phyloP scores from a whole-genome alignment of 2,888 invertebrate species.

The Ecliptopera silaceata region DNA sequence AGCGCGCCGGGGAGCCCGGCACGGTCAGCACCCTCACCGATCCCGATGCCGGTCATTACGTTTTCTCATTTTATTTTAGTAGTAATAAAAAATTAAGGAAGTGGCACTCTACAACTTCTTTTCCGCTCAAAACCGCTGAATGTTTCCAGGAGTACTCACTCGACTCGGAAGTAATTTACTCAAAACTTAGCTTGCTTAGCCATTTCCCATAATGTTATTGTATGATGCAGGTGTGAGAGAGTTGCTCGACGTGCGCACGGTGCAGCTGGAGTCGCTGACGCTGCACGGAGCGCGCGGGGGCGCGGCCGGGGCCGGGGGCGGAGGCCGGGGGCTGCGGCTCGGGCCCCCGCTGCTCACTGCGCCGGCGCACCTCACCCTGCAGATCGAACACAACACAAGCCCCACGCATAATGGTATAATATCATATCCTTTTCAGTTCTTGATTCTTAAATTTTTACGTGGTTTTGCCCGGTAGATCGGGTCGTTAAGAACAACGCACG shows the following conservation, averaged over 20 bases:
- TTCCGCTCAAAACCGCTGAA: no score
- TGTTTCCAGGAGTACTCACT: no score
- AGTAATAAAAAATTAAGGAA: no score
- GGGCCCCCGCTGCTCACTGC: slow-evolving; percentile 90
- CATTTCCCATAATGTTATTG: slow-evolving; percentile 24
- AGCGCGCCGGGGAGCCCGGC: slow-evolving; percentile 81
- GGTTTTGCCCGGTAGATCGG: no score
- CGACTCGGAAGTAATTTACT: no score
- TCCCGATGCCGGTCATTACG: slow-evolving; percentile 52
- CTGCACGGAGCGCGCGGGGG: slow-evolving; percentile 85
- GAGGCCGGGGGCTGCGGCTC: slow-evolving; percentile 76
- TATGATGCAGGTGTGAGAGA: slow-evolving; percentile 61
- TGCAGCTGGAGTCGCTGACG: slow-evolving; percentile 90
- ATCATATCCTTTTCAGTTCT: no score
- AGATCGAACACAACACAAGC: slow-evolving; percentile 92
- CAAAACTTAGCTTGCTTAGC: no score
- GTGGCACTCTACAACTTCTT: no score
- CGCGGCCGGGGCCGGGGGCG: slow-evolving; percentile 61
- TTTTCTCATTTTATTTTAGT: not conserved
- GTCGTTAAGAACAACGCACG: no score
- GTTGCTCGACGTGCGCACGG: slow-evolving; percentile 88
- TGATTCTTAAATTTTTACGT: no score
- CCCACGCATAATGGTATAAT: slow-evolving; percentile 77
- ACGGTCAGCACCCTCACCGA: slow-evolving; percentile 77
- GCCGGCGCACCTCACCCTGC: slow-evolving; percentile 90